Base-by-base conservation (phyloP, 92 coral and sea anemone species). In the Heliopora coerulea region DNA sequence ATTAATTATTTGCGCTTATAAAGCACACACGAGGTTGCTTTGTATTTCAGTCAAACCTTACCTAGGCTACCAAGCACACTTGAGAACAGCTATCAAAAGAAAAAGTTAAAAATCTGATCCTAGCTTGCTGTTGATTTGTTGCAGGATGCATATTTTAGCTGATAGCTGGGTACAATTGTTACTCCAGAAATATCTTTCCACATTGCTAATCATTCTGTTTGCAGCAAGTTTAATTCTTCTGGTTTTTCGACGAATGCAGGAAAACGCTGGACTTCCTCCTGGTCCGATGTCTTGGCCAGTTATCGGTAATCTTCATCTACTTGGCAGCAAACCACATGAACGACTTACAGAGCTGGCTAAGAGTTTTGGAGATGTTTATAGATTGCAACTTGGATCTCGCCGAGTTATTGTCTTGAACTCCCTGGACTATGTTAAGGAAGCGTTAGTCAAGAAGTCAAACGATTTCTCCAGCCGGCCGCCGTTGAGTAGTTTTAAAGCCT, bases 401-500 rank as follows among this genome's bases (percentile, higher is more conserved):
- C 89, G 88, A 37, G 99, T 88, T 74, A 89, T 95, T 48, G 85
- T 95, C 49, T 78, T 95, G 52, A 95, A 90, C 78, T 84, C 89
- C 59, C 84, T 90, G 73, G 88, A 90, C 66, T 81, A 86, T 48
- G 96, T 95, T 54, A 95, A 86, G 59, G 96, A 95, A 54, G 91
- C 99, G n/a, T 83, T 95, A 27, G 89, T 95, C 54, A 80, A 86
- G 58, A 83, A 86, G 27, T 86, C 92, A 41, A 85, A 91, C 24
- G 96, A 90, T 64, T 95, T 89, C 75, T 88, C 99, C 33, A 89
- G 96, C 29, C 89, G 99, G 10, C 99, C 99, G 37, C 91, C 89
- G 14, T 81, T 95, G 30, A 88, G 83, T 75, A 95, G 91, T 52
- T 87, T 88, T 75, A 78, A 89, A 74, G 72, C 85, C n/a, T 87